phyloP scores from a whole-genome alignment of 2,797 vertebrate genomes.

The Macroramphosus scolopax region DNA sequence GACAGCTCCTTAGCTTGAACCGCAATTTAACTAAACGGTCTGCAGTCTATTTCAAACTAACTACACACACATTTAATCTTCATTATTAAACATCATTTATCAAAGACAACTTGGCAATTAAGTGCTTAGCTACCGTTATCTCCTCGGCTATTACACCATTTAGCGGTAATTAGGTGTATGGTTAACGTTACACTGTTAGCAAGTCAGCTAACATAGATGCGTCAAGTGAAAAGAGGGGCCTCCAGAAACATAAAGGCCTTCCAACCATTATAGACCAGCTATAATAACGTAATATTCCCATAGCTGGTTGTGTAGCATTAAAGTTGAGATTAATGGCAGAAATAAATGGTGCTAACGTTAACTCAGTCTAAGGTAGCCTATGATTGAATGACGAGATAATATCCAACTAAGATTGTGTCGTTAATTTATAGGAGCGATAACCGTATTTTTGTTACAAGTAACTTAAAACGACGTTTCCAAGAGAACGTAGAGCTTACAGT shows the following conservation, averaged over 20 bases:
- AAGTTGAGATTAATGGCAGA: neutral
- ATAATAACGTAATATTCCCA: neutral
- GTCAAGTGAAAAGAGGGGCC: conserved; percentile 58
- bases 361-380: too few species aligned
- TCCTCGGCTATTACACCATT: conserved; percentile 1
- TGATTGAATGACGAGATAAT: too few species aligned
- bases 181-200: conserved; percentile 54
- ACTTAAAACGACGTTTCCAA: too few species aligned
- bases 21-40: neutral
- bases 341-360: neutral
- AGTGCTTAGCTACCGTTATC: neutral
- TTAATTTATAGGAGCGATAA: too few species aligned
- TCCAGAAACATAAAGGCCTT: conserved; percentile 59
- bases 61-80: fast-evolving
- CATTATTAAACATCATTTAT: neutral
- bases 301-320: neutral
- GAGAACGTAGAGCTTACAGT: too few species aligned
- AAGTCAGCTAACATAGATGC: conserved; percentile 52
- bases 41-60: neutral
- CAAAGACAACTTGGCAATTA: too few species aligned
- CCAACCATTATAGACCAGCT: conserved; percentile 20
- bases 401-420: too few species aligned
- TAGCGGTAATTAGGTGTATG: conserved; percentile 14
- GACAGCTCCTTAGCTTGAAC: conserved; percentile 28
- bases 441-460: too few species aligned